Evolutionary conservation across 2,888 invertebrate species (phyloP), one percentile per base, ranked within the genome.

Genomic region (Tholera decimalis): DNA sequence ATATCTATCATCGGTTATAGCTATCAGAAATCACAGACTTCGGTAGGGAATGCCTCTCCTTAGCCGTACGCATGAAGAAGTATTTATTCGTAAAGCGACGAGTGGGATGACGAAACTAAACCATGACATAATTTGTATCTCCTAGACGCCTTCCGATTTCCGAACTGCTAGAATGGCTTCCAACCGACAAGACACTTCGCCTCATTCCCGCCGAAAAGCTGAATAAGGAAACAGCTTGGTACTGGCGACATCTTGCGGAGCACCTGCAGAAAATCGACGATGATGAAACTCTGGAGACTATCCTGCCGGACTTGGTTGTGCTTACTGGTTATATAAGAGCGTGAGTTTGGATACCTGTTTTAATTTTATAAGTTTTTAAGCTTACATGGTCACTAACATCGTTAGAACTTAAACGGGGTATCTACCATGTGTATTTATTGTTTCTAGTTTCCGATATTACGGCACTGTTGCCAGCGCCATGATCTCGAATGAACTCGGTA

Each of bases 301-400:
- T 97, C 56, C 83, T 97, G 49, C 98, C 98, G 0, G 98, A 98
- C 83, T 89, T 98, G 57, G 96, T 97, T 0, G 96, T 96, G 24
- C 97, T 98, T 77, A 97, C 97, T 75, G 94, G 96, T 28, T 98
- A 98, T 87, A 96, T 98, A 13, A 95, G 96, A 80, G 96, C 96
- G 96, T 98, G 91, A 93, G 96, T 96, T 35, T 15, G 15, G 15
- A 1, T 35, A 6, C 35, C 33, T 35, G 6, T 15, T 15, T 35
- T 4, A 3, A 13, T 7, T 33, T 33, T 1, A 35, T 4, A 3
- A 35, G 11, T 4, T 15, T 7, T 30, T 30, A 35, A 3, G 6
- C 3, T 8, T 11, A n/a, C 11, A 9, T 30, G 30, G 11, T 30
- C 11, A 11, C 9, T 9, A 5, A 30, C 11, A 11, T 30, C 30